These are phyloP conservation scores for Orthosia incerta DNA, from an alignment of 2,888 invertebrate species.

Conservation along the genomic window DNA sequence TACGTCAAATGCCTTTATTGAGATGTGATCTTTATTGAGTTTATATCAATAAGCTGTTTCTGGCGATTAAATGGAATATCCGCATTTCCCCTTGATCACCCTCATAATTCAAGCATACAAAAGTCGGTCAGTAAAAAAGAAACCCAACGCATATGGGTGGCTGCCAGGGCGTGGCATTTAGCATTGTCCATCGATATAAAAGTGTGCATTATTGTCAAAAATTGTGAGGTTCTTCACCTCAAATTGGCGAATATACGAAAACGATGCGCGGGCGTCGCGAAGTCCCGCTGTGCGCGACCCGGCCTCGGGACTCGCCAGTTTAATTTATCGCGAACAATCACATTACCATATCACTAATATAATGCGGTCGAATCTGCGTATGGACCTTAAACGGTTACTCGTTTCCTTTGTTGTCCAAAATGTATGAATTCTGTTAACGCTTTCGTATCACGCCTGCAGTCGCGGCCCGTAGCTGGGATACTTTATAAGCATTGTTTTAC, in stretches of 20 bases:
- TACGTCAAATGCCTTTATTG: background rate
- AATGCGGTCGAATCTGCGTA: constrained; percentile 86
- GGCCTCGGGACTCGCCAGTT: constrained; percentile 78
- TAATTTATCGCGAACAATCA: constrained; percentile 90
- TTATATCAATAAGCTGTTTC: background rate
- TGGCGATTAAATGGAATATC: background rate
- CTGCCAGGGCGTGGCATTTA: constrained; percentile 63
- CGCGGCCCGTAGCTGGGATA: constrained; percentile 74
- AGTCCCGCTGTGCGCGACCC: constrained; percentile 84
- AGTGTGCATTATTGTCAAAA: constrained; percentile 81
- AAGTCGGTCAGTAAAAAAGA: constrained; percentile 13
- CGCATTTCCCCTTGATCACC: background rate
- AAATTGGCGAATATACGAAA: constrained; percentile 70
- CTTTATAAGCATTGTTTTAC: constrained; percentile 85
- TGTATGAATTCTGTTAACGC: constrained; percentile 87
- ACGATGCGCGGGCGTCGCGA: constrained; percentile 82
- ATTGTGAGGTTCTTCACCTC: constrained; percentile 85
- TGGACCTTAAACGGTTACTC: constrained; percentile 89
- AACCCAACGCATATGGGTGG: constrained; percentile 61
- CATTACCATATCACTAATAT: constrained; percentile 90
- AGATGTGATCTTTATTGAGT: background rate
- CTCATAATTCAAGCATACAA: background rate
- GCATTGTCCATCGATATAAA: constrained; percentile 70
- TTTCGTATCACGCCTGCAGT: constrained; percentile 83
- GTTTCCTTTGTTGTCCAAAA: constrained; percentile 88